A percentile compares a stretch with the other conserved stretches of the same genome.
Evolutionary conservation across 2,113 vertebrate genomes (phyloP).

Genomic region (Nothocercus nigrocapillus): DNA sequence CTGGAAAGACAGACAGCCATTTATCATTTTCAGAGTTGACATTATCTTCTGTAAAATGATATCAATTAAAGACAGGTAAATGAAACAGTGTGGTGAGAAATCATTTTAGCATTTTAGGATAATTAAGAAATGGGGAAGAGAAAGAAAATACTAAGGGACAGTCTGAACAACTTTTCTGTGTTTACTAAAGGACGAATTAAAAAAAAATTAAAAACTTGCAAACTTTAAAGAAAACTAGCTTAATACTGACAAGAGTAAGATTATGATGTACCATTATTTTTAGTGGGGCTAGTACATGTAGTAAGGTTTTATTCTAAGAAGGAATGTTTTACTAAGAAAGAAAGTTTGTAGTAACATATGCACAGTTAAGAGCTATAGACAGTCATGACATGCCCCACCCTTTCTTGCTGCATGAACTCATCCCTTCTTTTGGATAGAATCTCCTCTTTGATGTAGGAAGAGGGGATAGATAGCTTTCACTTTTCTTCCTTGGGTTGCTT

Average conservation of each 20-base stretch:
- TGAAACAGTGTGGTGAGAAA: conserved; percentile 38
- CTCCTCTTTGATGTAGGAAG: background rate
- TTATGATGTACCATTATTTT: background rate
- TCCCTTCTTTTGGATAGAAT: background rate
- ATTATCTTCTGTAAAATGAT: conserved; percentile 48
- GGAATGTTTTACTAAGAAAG: background rate
- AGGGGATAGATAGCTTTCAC: background rate
- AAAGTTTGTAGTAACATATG: background rate
- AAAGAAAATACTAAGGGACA: background rate
- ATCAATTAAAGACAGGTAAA: conserved; percentile 64
- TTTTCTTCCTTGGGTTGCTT: background rate
- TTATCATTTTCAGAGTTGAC: conserved; percentile 69
- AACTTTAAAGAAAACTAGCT: background rate
- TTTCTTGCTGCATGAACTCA: background rate
- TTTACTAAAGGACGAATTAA: background rate
- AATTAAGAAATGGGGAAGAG: conserved; percentile 1
- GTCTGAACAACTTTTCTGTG: background rate
- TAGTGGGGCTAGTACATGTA: background rate
- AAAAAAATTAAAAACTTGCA: background rate
- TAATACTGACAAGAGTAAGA: background rate
- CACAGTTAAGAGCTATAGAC: background rate
- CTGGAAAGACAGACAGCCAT: conserved; percentile 50
- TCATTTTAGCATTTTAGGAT: conserved; percentile 7
- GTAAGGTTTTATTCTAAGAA: background rate
- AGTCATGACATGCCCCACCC: background rate